phyloP scores from a whole-genome alignment of 2,888 invertebrate genomes.

The Patella depressa region DNA sequence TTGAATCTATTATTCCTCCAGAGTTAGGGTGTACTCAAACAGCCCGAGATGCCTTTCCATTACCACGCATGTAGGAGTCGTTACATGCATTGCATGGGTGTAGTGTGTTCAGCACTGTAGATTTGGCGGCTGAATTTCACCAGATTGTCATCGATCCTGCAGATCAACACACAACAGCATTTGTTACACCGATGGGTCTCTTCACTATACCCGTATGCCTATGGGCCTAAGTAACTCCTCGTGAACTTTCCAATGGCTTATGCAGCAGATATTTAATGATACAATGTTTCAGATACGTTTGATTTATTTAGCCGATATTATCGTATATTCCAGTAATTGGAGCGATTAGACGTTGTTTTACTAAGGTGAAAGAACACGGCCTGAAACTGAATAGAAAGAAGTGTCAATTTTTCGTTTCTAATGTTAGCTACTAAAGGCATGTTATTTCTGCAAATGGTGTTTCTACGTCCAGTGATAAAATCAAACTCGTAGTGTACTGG shows the following conservation, averaged over 20 bases:
- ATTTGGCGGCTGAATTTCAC: slow-evolving; percentile 32
- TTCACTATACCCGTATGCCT: slow-evolving; percentile 30
- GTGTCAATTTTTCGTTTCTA: slow-evolving; percentile 32
- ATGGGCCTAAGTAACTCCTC: slow-evolving; percentile 19
- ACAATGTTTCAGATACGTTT: slow-evolving; percentile 18
- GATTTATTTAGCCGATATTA: slow-evolving; percentile 28
- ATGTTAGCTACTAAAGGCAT: slow-evolving; percentile 35
- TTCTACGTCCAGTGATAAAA: slow-evolving; percentile 25
- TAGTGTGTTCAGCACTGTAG: slow-evolving; percentile 31
- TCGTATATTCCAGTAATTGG: slow-evolving; percentile 27
- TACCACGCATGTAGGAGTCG: slow-evolving; percentile 36
- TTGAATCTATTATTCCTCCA: neutral
- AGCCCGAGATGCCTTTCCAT: slow-evolving; percentile 30
- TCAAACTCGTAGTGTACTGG: slow-evolving; percentile 25
- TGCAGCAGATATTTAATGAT: slow-evolving; percentile 29
- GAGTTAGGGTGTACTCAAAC: slow-evolving; percentile 23
- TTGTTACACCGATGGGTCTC: slow-evolving; percentile 27
- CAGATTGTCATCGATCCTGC: slow-evolving; percentile 29
- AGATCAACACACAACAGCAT: slow-evolving; percentile 30
- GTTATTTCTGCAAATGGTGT: slow-evolving; percentile 31
- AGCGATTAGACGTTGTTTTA: slow-evolving; percentile 9
- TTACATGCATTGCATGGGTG: slow-evolving; percentile 32
- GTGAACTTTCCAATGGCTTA: slow-evolving; percentile 25
- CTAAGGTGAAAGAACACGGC: slow-evolving; percentile 24
- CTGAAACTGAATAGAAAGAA: slow-evolving; percentile 33